A percentile compares a stretch with the other conserved stretches of the same genome.
Evolutionary conservation across 2,113 vertebrate species (phyloP).

Genomic region (Oncorhynchus masou): DNA sequence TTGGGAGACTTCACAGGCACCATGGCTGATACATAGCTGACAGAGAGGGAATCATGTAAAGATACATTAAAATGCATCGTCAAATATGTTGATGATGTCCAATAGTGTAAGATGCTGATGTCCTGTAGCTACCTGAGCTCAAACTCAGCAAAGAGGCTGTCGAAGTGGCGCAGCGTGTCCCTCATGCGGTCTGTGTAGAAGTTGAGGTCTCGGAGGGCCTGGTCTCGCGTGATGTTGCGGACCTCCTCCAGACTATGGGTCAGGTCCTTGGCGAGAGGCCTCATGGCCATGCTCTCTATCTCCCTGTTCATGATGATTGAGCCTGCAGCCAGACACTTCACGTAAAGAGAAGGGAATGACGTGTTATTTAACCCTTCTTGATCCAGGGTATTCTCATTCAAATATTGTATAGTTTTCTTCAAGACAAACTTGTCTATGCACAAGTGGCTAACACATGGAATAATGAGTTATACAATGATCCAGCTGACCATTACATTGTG

Average conservation of each 20-base stretch:
- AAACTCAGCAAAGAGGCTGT: slow-evolving; percentile 95
- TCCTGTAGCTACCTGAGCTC: slow-evolving; percentile 85
- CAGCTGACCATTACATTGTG: background rate
- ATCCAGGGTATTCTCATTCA: background rate
- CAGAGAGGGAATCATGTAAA: background rate
- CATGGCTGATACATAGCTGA: slow-evolving; percentile 97
- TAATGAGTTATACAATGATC: background rate
- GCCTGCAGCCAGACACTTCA: slow-evolving; percentile 92
- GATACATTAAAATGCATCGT: background rate
- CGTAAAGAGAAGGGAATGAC: slow-evolving; percentile 7
- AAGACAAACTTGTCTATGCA: background rate
- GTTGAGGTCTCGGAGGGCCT: slow-evolving; percentile 92
- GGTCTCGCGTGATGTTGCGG: slow-evolving; percentile 89
- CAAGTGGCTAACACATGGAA: background rate
- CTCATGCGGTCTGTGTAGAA: slow-evolving; percentile 91
- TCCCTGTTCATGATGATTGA: slow-evolving; percentile 99
- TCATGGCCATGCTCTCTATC: slow-evolving; percentile 98
- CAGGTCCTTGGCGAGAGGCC: slow-evolving; percentile 92
- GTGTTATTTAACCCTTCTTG: background rate
- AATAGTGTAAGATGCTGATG: background rate
- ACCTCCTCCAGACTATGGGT: slow-evolving; percentile 93
- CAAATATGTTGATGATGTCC: background rate
- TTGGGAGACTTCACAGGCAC: slow-evolving; percentile 96
- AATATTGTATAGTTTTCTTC: too few species aligned
- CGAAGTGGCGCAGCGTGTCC: slow-evolving; percentile 90